Base-by-base conservation (phyloP, 1,140 invertebrate genomes). In the Calephelis virginiensis region DNA sequence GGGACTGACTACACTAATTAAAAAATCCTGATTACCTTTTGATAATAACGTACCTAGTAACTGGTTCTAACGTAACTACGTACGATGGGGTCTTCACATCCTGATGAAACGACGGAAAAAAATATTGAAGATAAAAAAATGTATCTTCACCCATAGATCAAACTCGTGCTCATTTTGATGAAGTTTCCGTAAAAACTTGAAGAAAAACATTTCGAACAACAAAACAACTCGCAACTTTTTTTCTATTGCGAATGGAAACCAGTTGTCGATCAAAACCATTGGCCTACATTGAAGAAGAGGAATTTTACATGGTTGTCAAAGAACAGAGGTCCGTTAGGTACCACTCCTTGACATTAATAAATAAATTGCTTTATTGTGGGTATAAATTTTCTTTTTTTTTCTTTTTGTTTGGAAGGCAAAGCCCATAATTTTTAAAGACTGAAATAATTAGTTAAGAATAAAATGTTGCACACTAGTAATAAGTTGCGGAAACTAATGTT, bases 221-320 rank as follows among this genome's bases (percentile, higher is more conserved):
- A 13, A 59, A 59, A 59, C 28, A n/a, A 28, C 46, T 48, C 46
- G 56, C 56, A 47, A 43, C 50, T 43, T 56, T 68, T 64, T 64
- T 61, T 61, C 61, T 62, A 49, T 50, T 47, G 63, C 67, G 75
- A 76, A 77, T 71, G 69, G 73, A 80, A 86, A 85, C 82, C 82
- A 82, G 82, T 83, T 78, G 73, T 59, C 72, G 66, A 67, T 73
- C 69, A 64, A 73, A 78, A 78, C 79, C 74, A 83, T 76, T 82
- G 84, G 69, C 84, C 84, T 77, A 85, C 82, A 83, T 85, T 78
- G 71, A 79, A 82, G 85, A 80, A 79, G 75, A 83, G 74, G 77
- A 78, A 82, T 75, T 81, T 81, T 82, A 79, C 78, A 80, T 77
- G 76, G 72, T 75, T 71, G 68, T 70, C 72, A 67, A 81, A 76